phyloP scores from a whole-genome alignment of 2,113 vertebrate species.

The Phycodurus eques region DNA sequence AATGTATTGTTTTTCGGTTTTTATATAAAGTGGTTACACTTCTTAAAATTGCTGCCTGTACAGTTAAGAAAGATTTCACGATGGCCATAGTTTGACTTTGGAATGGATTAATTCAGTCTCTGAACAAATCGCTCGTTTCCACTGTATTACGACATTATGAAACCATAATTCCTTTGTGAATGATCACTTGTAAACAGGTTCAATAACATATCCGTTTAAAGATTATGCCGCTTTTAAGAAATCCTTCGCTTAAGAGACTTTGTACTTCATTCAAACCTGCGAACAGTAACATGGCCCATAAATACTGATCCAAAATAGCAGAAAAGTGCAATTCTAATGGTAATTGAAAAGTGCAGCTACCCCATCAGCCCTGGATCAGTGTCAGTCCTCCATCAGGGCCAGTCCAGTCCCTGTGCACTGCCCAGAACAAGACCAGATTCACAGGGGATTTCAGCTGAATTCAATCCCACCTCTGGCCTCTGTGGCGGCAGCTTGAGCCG shows the following conservation, averaged over 20 bases:
- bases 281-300: neutral
- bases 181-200: no score
- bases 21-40: no score
- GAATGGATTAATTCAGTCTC: no score
- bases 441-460: slow-evolving; percentile 78
- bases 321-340: neutral
- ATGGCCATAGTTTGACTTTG: no score
- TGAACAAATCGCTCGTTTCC: no score
- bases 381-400: slow-evolving; percentile 4
- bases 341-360: slow-evolving; percentile 1
- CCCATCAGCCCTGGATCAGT: neutral
- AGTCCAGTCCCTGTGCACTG: slow-evolving; percentile 13
- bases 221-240: no score
- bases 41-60: no score
- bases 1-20: no score
- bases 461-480: slow-evolving; percentile 81
- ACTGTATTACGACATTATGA: no score
- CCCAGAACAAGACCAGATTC: slow-evolving; percentile 65
- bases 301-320: neutral
- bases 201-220: no score
- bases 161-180: no score
- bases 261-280: neutral
- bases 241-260: neutral
- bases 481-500: slow-evolving; percentile 76
- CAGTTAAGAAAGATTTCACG: no score